These are phyloP conservation scores for Hypercompe scribonia DNA, from an alignment of 2,888 invertebrate species.

Conservation along the genomic window DNA sequence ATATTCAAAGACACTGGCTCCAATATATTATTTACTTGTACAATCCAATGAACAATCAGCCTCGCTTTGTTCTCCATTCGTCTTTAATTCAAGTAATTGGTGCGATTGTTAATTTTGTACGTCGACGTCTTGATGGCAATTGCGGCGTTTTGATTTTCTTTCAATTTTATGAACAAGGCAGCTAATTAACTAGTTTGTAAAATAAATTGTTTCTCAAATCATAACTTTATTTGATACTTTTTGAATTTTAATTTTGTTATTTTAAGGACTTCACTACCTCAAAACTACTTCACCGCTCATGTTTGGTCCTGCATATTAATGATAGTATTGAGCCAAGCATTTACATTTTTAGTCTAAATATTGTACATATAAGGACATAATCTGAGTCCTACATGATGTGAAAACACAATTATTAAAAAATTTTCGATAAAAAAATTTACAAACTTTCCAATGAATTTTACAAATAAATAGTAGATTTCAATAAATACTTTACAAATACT, in stretches of 20 bases:
- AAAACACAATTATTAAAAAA: too few relatives aligned
- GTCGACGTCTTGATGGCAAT: conserved; percentile 16
- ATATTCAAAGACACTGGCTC: conserved; percentile 54
- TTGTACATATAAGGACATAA: too few relatives aligned
- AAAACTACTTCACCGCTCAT: too few relatives aligned
- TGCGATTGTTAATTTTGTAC: conserved; percentile 22
- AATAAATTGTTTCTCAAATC: neutral
- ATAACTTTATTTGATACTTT: neutral
- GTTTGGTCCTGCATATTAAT: too few relatives aligned
- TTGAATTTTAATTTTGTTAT: neutral
- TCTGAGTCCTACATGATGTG: too few relatives aligned
- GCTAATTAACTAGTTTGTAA: neutral
- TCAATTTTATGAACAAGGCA: conserved; percentile 2
- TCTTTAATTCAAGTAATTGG: conserved; percentile 21
- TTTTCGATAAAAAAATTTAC: too few relatives aligned
- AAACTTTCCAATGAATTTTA: too few relatives aligned
- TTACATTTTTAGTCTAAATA: too few relatives aligned
- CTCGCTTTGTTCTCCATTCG: conserved; percentile 29
- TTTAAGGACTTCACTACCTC: too few relatives aligned
- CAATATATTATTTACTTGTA: conserved; percentile 45
- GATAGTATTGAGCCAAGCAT: too few relatives aligned
- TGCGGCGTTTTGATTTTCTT: conserved; percentile 19
- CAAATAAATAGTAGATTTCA: too few relatives aligned
- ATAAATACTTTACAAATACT: too few relatives aligned
- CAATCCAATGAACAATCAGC: conserved; percentile 37